Percentiles rank a stretch among this genome's conserved stretches.
Conservation (phyloP, 1,140 invertebrate genomes). For the Drosophila virilis region DNA sequence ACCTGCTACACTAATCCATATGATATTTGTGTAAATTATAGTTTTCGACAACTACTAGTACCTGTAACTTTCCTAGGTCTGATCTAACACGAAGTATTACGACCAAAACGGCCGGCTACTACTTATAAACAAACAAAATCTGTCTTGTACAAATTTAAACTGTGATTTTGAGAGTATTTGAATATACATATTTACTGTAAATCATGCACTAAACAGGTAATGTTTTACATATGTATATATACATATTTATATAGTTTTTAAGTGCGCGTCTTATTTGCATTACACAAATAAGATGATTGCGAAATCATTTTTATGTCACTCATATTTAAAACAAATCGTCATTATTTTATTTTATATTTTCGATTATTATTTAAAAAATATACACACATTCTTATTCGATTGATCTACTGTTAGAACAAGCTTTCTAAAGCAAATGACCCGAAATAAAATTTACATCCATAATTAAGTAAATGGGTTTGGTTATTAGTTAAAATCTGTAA, state of each 20-base stretch:
- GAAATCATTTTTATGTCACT: constrained; percentile 30
- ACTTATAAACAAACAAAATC: constrained; percentile 30
- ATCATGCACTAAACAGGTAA: constrained; percentile 48
- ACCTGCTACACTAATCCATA: constrained; percentile 38
- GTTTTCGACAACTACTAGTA: constrained; percentile 29
- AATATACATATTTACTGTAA: constrained; percentile 38
- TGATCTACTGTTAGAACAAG: constrained; percentile 14
- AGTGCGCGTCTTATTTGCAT: constrained; percentile 23
- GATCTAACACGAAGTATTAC: constrained; percentile 42
- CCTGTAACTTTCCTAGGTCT: constrained; percentile 43
- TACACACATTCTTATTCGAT: constrained; percentile 26
- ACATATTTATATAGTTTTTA: constrained; percentile 27
- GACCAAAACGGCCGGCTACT: constrained; percentile 20
- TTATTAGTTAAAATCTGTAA: constrained; percentile 17
- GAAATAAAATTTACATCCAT: constrained; percentile 31
- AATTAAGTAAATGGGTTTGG: constrained; percentile 19
- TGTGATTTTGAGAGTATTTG: constrained; percentile 50
- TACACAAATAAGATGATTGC: constrained; percentile 10
- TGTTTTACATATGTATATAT: constrained; percentile 29
- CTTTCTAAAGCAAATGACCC: constrained; percentile 3
- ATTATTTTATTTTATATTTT: constrained; percentile 44
- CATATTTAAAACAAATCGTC: constrained; percentile 33
- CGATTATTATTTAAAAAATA: constrained; percentile 43
- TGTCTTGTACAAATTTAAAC: constrained; percentile 39
- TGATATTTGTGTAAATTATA: constrained; percentile 37